phyloP scores from a whole-genome alignment of 2,113 vertebrate species.

The Zosterops hypoxanthus region DNA sequence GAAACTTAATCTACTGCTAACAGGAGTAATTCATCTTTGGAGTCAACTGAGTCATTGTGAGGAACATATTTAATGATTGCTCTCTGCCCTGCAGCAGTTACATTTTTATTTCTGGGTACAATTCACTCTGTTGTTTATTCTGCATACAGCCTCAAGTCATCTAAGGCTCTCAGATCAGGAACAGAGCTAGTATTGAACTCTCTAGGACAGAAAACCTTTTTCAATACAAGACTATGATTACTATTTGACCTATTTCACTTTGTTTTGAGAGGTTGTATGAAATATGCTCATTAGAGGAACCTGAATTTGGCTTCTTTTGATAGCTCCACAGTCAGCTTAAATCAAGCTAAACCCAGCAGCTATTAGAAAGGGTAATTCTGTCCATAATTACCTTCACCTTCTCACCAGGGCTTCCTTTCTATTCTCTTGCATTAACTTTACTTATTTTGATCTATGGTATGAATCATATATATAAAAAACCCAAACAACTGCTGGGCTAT shows the following conservation, averaged over 20 bases:
- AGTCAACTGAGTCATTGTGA: constrained; percentile 1
- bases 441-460: neutral
- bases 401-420: neutral
- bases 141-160: constrained; percentile 5
- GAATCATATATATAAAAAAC: neutral
- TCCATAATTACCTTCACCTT: neutral
- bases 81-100: constrained; percentile 2
- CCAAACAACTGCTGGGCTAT: neutral
- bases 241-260: neutral
- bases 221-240: neutral
- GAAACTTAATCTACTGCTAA: neutral
- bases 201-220: neutral
- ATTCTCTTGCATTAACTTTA: neutral
- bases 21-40: neutral
- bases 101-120: constrained; percentile 17
- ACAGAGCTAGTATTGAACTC: neutral
- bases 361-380: constrained; percentile 3
- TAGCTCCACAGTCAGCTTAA: neutral
- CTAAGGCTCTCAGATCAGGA: neutral
- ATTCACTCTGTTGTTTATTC: constrained; percentile 9
- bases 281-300: neutral
- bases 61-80: neutral
- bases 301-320: neutral
- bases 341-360: neutral
- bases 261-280: constrained; percentile 3